Percentiles rank a stretch among this genome's conserved stretches.
These are phyloP conservation scores for Diadumene lineata DNA, from an alignment of 92 coral and sea anemone genomes.

Conservation along the genomic window DNA sequence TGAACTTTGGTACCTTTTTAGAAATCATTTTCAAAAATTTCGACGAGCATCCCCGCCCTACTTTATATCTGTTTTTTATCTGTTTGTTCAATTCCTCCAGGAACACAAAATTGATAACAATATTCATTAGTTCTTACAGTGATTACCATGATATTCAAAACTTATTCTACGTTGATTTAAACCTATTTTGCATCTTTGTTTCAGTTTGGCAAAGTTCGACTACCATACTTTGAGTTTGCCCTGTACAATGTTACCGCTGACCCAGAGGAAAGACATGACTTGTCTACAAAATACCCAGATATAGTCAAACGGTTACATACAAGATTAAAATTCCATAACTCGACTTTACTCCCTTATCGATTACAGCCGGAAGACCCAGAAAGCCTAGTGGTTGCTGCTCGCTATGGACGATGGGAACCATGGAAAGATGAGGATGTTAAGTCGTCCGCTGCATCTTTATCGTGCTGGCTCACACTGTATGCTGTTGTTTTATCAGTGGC, in stretches of 20 bases:
- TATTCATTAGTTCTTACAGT: no score
- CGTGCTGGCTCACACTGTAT: conserved; percentile 8
- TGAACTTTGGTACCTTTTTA: no score
- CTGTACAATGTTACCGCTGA: conserved; percentile 54
- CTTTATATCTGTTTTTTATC: no score
- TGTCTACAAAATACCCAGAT: conserved; percentile 39
- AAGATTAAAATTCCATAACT: conserved; percentile 33
- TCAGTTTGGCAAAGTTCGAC: conserved; percentile 19
- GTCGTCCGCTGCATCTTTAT: background rate
- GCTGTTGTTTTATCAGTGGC: no score
- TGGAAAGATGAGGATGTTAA: conserved; percentile 29
- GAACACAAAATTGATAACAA: no score
- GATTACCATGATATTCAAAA: no score
- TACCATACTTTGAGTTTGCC: conserved; percentile 35
- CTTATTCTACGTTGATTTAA: background rate
- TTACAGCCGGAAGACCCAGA: conserved; percentile 33
- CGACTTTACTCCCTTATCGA: conserved; percentile 12
- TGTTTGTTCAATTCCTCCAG: no score
- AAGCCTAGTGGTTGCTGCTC: conserved; percentile 14
- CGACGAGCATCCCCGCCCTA: no score
- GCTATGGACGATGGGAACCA: conserved; percentile 35
- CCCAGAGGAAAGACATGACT: conserved; percentile 51
- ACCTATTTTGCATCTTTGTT: background rate
- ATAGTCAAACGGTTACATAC: conserved; percentile 27
- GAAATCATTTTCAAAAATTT: no score